These are phyloP conservation scores for Catharus bicknelli DNA, from an alignment of 2,113 vertebrate genomes.

Conservation along the genomic window DNA sequence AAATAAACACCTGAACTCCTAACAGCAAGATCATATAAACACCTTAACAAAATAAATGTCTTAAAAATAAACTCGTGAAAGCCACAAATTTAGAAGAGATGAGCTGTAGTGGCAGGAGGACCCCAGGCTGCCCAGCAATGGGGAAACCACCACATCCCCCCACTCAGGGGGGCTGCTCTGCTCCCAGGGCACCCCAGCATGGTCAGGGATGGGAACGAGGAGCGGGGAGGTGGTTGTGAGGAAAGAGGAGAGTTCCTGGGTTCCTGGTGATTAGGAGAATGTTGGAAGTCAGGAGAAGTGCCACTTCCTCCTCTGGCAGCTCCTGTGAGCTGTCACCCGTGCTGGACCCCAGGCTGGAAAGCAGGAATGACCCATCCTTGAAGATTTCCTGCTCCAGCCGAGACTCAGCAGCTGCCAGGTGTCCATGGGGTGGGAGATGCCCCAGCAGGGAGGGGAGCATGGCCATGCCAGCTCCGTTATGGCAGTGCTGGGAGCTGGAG, in stretches of 20 bases:
- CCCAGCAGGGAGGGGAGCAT: neutral
- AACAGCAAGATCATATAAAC: neutral
- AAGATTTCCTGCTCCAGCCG: neutral
- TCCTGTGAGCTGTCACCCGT: neutral
- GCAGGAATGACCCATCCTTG: neutral
- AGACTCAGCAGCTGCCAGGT: neutral
- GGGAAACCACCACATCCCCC: accelerated
- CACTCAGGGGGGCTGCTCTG: accelerated
- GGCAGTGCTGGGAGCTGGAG: neutral
- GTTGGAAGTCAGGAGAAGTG: accelerated
- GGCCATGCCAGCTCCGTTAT: accelerated
- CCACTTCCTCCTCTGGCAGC: neutral
- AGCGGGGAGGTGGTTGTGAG: neutral
- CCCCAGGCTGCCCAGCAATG: neutral
- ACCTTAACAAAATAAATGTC: neutral
- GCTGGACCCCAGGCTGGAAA: neutral
- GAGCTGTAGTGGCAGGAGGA: neutral
- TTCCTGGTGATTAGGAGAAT: neutral
- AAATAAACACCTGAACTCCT: neutral
- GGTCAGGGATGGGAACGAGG: accelerated
- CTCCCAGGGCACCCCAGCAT: neutral
- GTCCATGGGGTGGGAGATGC: neutral
- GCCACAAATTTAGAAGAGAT: neutral
- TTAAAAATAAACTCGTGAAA: neutral
- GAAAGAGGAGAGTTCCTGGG: neutral